phyloP scores from a whole-genome alignment of 1,140 invertebrate species.

The Drosophila bipectinata region DNA sequence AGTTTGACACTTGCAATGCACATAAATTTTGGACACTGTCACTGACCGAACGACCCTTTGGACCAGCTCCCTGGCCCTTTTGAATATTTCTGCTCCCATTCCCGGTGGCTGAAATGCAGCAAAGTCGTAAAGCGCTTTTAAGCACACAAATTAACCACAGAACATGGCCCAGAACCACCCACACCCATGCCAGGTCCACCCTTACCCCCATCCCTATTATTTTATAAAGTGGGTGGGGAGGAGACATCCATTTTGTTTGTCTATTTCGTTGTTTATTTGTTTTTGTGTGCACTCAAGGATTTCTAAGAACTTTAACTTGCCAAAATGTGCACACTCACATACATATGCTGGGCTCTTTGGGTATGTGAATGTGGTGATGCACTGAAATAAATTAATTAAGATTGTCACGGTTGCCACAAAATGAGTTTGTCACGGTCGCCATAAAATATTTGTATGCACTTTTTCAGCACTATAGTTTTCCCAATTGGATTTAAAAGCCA shows the following conservation, averaged over 20 bases:
- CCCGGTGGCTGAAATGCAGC: slow-evolving; percentile 27
- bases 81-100: not conserved
- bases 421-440: too few species aligned
- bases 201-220: not conserved
- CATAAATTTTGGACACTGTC: slow-evolving; percentile 69
- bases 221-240: not conserved
- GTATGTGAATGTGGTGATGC: not conserved
- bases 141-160: slow-evolving; percentile 82
- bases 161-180: slow-evolving; percentile 66
- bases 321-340: slow-evolving; percentile 59
- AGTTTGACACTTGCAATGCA: slow-evolving; percentile 82
- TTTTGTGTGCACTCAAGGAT: slow-evolving; percentile 82
- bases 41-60: slow-evolving; percentile 52
- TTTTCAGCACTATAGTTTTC: too few species aligned
- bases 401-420: not conserved
- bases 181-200: slow-evolving; percentile 10
- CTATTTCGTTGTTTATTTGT: slow-evolving; percentile 82
- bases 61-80: slow-evolving; percentile 16
- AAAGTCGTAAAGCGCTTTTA: slow-evolving; percentile 81
- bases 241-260: slow-evolving; percentile 71
- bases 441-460: too few species aligned
- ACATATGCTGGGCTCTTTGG: slow-evolving; percentile 20
- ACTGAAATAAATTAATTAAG: not conserved
- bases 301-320: slow-evolving; percentile 81
- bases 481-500: too few species aligned